Evolutionary conservation across 2,797 vertebrate genomes (phyloP).

Genomic region (Schizopygopsis pylzovi): DNA sequence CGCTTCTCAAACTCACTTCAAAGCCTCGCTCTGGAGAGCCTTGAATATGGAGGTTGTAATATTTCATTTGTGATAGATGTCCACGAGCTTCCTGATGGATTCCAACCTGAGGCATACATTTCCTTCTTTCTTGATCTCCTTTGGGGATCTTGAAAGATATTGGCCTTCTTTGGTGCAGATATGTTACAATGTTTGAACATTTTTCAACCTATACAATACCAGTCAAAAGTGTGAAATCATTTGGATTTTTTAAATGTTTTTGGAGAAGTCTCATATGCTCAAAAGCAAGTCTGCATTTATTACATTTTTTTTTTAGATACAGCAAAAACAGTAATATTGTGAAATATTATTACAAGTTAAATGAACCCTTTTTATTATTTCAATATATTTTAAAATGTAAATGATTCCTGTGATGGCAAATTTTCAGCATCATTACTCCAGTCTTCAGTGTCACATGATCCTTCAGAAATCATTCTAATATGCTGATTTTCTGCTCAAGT

Average conservation of each 20-base stretch:
- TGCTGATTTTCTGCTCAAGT: neutral
- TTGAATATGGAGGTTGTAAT: constrained; percentile 42
- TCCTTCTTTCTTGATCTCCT: constrained; percentile 26
- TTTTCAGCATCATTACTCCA: neutral
- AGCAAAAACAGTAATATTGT: neutral
- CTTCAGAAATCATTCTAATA: neutral
- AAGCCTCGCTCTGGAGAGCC: constrained; percentile 36
- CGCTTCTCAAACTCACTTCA: constrained; percentile 52
- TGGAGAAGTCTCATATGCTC: neutral
- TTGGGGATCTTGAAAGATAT: constrained; percentile 20
- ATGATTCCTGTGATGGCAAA: neutral
- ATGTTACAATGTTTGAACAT: constrained; percentile 5
- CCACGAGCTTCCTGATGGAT: constrained; percentile 42
- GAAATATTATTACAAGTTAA: neutral
- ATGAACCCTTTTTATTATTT: neutral
- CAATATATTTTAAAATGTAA: too few relatives aligned
- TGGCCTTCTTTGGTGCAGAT: constrained; percentile 7
- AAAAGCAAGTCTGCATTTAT: neutral
- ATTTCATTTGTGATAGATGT: constrained; percentile 44
- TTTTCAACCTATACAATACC: neutral
- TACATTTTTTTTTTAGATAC: neutral
- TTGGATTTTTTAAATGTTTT: too few relatives aligned
- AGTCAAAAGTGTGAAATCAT: neutral
- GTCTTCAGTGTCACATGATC: neutral
- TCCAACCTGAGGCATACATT: constrained; percentile 33